Base-by-base conservation (phyloP, 2,888 invertebrate genomes). In the Ophion ventricosus region DNA sequence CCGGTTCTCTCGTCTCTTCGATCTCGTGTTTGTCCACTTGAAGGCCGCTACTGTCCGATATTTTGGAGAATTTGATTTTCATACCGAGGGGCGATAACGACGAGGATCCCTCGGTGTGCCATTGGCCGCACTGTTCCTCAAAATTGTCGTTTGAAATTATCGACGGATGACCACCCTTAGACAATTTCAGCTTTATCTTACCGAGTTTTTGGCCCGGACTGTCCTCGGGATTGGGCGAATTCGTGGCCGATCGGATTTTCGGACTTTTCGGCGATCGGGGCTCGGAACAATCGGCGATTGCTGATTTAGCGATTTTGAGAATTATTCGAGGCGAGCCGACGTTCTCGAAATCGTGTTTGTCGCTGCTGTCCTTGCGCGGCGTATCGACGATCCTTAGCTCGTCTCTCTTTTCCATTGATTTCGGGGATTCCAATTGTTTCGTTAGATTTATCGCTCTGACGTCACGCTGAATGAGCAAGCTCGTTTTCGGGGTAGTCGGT, bases 131-230 rank as follows among this genome's bases (percentile, higher is more conserved):
- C 20, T 81, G 72, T 23, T 92, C 92, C 14, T 92, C 92, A 0
- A 88, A 61, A 75, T 90, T 91, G 61, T 92, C 92, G 72, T 92
- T 92, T 0, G 92, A 90, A 82, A 93, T 93, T 67, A 93, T 93
- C 0, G 93, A 93, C 4, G 93, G 93, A 84, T 93, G 93, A 1
- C 93, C 93, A 66, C 93, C 93, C 87, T 94, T 95, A 0, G 94
- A 94, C 57, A 95, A 91, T 85, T 95, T 95, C 64, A 95, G 87
- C 85, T 95, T 95, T 56, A 95, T 95, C 87, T 94, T 95, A 0
- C 94, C 94, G 59, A 94, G 89, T 86, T 94, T 95, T 80, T 94
- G 93, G n/a, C 93, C 92, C 2, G 93, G 91, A 85, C 92, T 93
- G 29, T 93, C 93, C 25, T 93, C 93, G 0, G 93, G 93, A 87